Evolutionary conservation across 2,888 invertebrate species (phyloP), one percentile per base, ranked within the genome.

Genomic region (Gari tellinella): DNA sequence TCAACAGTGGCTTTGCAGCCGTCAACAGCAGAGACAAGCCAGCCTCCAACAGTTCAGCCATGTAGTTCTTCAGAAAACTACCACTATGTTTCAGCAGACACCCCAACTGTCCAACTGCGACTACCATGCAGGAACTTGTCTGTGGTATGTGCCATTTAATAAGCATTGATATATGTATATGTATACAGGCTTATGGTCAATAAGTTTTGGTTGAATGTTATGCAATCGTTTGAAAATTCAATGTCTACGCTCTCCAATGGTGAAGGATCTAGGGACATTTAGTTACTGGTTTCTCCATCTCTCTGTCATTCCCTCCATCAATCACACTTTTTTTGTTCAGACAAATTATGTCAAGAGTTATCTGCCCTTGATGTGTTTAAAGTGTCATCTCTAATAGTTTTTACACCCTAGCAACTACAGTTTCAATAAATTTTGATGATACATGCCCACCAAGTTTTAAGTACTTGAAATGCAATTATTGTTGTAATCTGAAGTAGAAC

Each of bases 31-130:
- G 51, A 12, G 19, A 51, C 51, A 51, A 21, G 25, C 25, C 51
- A 51, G 51, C 25, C 12, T 23, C 51, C 51, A 51, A 21, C 51
- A 51, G 25, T 23, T 26, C 51, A 51, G 51, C 25, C 51, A 51
- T 12, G 23, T n/a, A 51, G 21, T 51, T 51, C 51, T 51, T 25
- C 25, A 51, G 51, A 51, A 51, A 51, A 51, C 26, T 51, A 51
- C 25, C 51, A 51, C 51, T 51, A 15, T 51, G 51, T 51, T 23
- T 23, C 51, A 51, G 25, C 51, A 51, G 25, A 25, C 51, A 51
- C 51, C 25, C 51, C 51, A 51, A 51, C 51, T 51, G 51, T 51
- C 51, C 51, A 51, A 51, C 14, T 51, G 51, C 51, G 51, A 23
- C 51, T 51, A 21, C 51, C 51, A 25, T 26, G 51, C 25, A 23